Evolutionary conservation across 2,113 vertebrate genomes (phyloP).

Genomic region (Crocuta crocuta): DNA sequence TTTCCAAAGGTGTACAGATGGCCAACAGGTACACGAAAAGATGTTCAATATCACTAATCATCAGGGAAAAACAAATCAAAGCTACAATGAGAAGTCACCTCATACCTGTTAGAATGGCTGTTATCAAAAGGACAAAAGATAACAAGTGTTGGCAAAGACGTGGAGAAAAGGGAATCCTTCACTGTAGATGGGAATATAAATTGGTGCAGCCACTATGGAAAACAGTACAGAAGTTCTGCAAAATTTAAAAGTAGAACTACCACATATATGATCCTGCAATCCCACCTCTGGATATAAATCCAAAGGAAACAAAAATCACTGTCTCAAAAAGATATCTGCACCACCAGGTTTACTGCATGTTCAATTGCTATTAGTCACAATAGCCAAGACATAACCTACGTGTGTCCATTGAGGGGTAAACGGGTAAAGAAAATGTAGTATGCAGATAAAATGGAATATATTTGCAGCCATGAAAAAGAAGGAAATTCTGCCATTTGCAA

Average conservation of each 20-base stretch:
- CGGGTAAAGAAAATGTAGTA: not conserved
- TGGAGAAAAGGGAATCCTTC: not conserved
- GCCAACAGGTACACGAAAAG: not conserved
- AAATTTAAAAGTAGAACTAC: not conserved
- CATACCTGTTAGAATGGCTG: not conserved
- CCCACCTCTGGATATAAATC: not conserved
- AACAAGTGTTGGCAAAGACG: not conserved
- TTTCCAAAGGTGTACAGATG: not conserved
- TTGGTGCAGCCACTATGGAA: not conserved
- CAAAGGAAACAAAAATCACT: not conserved
- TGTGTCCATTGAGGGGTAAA: not conserved
- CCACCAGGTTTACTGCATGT: not conserved
- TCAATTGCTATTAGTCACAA: not conserved
- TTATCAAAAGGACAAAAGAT: not conserved
- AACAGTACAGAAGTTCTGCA: not conserved
- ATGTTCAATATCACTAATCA: not conserved
- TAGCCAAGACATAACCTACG: not conserved
- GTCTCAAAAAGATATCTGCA: not conserved
- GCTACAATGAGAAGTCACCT: not conserved
- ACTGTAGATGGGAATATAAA: not conserved
- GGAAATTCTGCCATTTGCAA: not conserved
- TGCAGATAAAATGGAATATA: not conserved
- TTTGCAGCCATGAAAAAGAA: not conserved
- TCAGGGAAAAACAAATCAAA: not conserved
- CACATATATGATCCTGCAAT: not conserved